phyloP scores from a whole-genome alignment of 2,113 vertebrate genomes.

The Barnardius zonarius region DNA sequence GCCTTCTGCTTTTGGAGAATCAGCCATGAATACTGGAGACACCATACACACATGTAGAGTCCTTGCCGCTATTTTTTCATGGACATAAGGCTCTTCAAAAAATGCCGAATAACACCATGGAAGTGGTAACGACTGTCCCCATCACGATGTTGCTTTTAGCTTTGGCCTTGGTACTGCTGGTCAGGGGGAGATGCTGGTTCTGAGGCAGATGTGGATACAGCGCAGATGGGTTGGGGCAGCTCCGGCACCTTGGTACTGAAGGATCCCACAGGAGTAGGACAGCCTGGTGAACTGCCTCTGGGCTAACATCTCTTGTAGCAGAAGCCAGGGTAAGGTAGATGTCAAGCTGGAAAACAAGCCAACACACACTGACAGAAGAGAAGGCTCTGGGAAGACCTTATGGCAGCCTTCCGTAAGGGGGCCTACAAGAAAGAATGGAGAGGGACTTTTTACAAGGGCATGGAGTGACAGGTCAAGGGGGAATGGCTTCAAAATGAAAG shows the following conservation, averaged over 20 bases:
- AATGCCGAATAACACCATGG: accelerated
- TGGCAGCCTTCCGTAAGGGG: not conserved
- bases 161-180: not conserved
- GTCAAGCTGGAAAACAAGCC: not conserved
- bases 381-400: not conserved
- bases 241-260: accelerated
- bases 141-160: accelerated
- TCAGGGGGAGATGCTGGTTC: not conserved
- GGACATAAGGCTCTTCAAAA: not conserved
- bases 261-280: accelerated
- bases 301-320: accelerated
- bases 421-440: not conserved
- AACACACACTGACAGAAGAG: not conserved
- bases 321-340: not conserved
- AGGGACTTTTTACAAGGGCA: not conserved
- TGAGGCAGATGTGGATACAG: not conserved
- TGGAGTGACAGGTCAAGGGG: not conserved
- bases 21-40: not conserved
- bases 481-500: not conserved
- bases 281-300: not conserved
- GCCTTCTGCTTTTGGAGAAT: not conserved
- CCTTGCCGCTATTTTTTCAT: not conserved
- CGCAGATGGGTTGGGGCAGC: not conserved
- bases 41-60: accelerated
- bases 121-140: not conserved